Conservation (phyloP, 2,797 vertebrate species). For the Chrysolophus pictus region DNA sequence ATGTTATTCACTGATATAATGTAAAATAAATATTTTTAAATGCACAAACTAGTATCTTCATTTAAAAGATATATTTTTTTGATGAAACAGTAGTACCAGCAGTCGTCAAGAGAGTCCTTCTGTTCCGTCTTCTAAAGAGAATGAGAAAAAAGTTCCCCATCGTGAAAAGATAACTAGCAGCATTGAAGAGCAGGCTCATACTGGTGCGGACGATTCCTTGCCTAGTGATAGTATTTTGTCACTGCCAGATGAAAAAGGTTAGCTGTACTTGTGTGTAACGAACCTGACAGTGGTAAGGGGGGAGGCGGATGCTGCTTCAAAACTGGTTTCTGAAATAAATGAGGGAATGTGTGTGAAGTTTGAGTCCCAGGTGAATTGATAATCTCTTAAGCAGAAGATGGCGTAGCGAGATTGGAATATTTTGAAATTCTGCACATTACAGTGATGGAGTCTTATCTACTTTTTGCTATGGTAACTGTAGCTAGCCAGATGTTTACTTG, state of each 20-base stretch:
- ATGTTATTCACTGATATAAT: not conserved
- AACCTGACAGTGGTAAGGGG: not conserved
- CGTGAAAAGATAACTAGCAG: constrained; percentile 79
- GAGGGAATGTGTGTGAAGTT: not conserved
- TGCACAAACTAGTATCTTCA: not conserved
- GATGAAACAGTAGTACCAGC: constrained; percentile 77
- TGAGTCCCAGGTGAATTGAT: not conserved
- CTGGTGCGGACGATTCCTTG: constrained; percentile 84
- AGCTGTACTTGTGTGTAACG: not conserved
- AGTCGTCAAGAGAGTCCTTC: constrained; percentile 82
- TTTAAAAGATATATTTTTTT: not conserved
- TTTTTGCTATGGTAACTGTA: not conserved
- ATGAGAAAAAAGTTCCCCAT: constrained; percentile 69
- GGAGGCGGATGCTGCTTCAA: not conserved
- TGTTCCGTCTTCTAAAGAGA: constrained; percentile 72
- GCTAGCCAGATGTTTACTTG: not conserved
- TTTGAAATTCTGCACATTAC: not conserved
- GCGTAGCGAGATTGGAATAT: not conserved
- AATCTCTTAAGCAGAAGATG: not conserved
- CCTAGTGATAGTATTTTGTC: constrained; percentile 85
- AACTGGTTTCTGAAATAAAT: not conserved
- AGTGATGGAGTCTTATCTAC: not conserved
- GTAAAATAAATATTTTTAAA: not conserved
- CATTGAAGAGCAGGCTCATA: constrained; percentile 86
- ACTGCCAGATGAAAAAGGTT: constrained; percentile 90